Conservation (phyloP, 2,113 vertebrate species). For the Gambusia holbrooki region DNA sequence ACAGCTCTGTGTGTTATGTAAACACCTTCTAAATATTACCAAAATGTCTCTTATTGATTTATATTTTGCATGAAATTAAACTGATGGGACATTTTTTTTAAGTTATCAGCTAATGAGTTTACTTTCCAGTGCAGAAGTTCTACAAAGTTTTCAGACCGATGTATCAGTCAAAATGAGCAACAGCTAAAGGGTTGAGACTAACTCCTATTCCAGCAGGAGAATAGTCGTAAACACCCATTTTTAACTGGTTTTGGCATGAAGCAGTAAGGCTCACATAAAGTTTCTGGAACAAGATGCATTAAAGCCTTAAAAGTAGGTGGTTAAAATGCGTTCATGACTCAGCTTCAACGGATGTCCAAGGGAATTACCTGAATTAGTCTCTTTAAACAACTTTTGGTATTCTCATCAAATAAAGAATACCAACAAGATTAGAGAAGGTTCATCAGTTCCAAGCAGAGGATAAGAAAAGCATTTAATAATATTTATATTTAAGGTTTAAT, state of each 20-base stretch:
- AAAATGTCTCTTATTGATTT: background rate
- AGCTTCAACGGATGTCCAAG: background rate
- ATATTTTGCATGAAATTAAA: background rate
- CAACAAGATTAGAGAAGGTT: background rate
- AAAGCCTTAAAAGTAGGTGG: background rate
- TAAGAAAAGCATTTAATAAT: too few relatives aligned
- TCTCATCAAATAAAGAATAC: background rate
- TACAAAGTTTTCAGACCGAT: too few relatives aligned
- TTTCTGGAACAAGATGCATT: background rate
- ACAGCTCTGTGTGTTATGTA: background rate
- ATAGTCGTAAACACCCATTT: background rate
- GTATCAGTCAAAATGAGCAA: too few relatives aligned
- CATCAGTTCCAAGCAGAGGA: background rate
- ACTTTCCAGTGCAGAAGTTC: background rate
- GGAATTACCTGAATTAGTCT: background rate
- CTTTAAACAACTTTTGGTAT: background rate
- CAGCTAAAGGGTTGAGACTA: too few relatives aligned
- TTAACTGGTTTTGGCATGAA: background rate
- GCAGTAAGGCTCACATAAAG: background rate
- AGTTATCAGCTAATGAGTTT: background rate
- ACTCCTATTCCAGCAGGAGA: background rate
- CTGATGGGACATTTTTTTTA: background rate
- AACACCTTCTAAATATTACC: background rate
- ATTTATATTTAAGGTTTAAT: background rate
- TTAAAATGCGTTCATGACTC: background rate